Evolutionary conservation across 2,888 invertebrate genomes (phyloP).

Genomic region (Tachina lurida): DNA sequence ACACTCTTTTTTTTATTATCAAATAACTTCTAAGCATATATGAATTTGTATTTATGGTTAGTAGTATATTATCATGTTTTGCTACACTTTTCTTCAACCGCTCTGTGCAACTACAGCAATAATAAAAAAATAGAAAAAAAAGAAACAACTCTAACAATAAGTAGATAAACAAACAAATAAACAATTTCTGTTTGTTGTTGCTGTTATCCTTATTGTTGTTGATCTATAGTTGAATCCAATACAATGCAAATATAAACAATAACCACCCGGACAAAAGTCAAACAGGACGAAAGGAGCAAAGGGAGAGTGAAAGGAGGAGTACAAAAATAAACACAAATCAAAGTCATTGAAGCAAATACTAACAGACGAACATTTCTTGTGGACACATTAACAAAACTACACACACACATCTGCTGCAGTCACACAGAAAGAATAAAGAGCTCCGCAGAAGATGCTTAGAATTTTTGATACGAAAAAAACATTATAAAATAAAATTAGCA

Average conservation of each 20-base stretch:
- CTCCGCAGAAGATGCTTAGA: neutral
- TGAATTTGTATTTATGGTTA: conserved; percentile 36
- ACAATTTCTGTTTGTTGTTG: conserved; percentile 50
- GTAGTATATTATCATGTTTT: conserved; percentile 44
- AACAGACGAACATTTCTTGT: conserved; percentile 39
- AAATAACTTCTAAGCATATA: conserved; percentile 26
- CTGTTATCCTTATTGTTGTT: conserved; percentile 34
- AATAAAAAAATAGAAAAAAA: conserved; percentile 11
- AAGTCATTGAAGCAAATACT: conserved; percentile 72
- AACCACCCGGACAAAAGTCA: conserved; percentile 15
- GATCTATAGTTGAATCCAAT: conserved; percentile 55
- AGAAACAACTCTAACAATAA: conserved; percentile 54
- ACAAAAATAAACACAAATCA: conserved; percentile 69
- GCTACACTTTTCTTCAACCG: neutral
- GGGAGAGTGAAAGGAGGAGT: neutral
- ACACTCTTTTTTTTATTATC: neutral
- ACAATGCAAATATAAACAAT: conserved; percentile 64
- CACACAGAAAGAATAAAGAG: neutral
- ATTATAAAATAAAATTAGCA: neutral
- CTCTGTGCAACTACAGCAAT: neutral
- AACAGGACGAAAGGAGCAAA: neutral
- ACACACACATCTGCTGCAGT: neutral
- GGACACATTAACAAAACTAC: conserved; percentile 25
- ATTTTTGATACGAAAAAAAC: no score
- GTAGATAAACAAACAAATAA: conserved; percentile 67